Base-by-base conservation (phyloP, 1,140 invertebrate genomes). In the Bombus difficillimus region DNA sequence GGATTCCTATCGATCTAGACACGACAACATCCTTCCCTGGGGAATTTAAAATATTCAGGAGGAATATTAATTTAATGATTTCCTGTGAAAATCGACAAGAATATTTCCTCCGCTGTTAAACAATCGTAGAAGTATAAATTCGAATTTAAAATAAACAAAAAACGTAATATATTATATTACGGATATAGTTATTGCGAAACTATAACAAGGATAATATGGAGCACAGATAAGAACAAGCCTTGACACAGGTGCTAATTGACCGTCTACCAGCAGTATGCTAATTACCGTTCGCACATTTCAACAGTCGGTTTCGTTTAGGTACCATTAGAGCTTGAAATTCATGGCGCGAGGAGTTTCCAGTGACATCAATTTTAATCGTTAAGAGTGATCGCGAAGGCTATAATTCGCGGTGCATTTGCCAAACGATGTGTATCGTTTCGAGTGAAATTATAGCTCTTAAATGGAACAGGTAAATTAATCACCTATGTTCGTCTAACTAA, bases 211-310 rank as follows among this genome's bases (percentile, higher is more conserved):
- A 69, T 59, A 57, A 77, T 69, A 69, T 73, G 2, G 57, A 53
- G 32, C 10, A 32, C 72, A 73, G 57, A 90, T 88, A 84, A 89
- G 68, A 69, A 22, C 3, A 15, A 86, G 71, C 79, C 87, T 91
- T 86, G 86, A 79, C 59, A 85, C 88, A 68, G 37, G 80, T 73
- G 86, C 81, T 90, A 90, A 89, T 85, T 81, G 73, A 34, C 43
- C 18, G 81, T 89, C 85, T 90, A 89, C 77, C 88, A 59, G 43
- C 64, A 69, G 18, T 64, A 43, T 66, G 88, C 68, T 90, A 90
- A 90, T 86, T 81, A 62, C 78, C 59, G 25, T 88, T 87, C 43
- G 78, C 80, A 81, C 39, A 12, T 81, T 75, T 81, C 66, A 84
- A 75, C 72, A 88, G 66, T 76, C 64, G 59, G 83, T 82, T 71